Base-by-base conservation (phyloP, 2,113 vertebrate species). In the Ceuthmochares aereus region DNA sequence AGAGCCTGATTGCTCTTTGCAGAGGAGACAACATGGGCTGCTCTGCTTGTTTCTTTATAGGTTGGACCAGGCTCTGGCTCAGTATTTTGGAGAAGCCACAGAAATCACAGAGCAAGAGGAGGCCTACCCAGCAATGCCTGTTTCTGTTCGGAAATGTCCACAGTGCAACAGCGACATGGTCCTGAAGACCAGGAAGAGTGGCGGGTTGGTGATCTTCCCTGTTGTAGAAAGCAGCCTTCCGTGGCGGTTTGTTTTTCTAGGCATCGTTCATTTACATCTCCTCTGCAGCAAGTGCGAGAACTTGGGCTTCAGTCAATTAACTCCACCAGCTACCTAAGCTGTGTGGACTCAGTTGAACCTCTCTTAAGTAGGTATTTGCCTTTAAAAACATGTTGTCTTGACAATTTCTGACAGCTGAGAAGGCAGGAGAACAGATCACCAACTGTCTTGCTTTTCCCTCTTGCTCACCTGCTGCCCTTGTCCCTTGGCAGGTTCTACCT, bases 101-200 rank as follows among this genome's bases (percentile, higher is more conserved):
- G 97, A 98, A 89, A 66, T 98, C 47, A 63, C 96, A 23, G 98
- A 98, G 87, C 95, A 94, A 54, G 98, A 98, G 77, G 98, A 99
- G 89, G 97, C 98, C 96, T 98, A 98, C 55, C 97, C 99, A 49
- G 97, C 98, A 81, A 92, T 95, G 32, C 98, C 98, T 0, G 76
- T 98, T 56, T 97, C 98, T 0, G 75, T 99, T 85, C 98, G 98
- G 92, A 99, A 99, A 94, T 99, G 99, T 56, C 99, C 99, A 0
- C 98, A 98, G 89, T 99, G 99, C 96, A 97, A 97, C 91, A 98
- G 85, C 2, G 99, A 99, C 98, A 99, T 99, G 99, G 98, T 99
- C 52, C 98, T 99, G 89, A 99, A 98, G 97, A 99, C 97, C 94
- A 99, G 95, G 97, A 99, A 98, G 97, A 99, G 97, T 0, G 98